phyloP scores from a whole-genome alignment of 2,797 vertebrate species.

The Acipenser ruthenus region DNA sequence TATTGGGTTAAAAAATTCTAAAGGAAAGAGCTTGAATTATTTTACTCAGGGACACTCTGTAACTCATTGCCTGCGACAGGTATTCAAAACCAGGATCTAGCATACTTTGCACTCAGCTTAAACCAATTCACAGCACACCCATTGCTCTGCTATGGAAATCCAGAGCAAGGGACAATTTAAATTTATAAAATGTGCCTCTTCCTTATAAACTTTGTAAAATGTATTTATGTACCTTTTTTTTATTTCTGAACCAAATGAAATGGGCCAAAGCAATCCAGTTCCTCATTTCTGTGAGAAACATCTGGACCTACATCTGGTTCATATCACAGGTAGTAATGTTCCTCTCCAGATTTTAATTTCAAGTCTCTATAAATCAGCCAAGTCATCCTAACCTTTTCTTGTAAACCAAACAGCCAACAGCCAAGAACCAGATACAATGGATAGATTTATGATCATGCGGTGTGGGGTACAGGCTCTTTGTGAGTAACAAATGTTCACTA shows the following conservation, averaged over 20 bases:
- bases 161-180: no score
- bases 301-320: conserved; percentile 16
- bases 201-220: no score
- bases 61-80: conserved; percentile 1
- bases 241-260: no score
- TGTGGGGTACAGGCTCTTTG: not conserved
- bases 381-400: conserved; percentile 9
- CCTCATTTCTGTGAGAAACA: conserved; percentile 1
- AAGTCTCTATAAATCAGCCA: conserved; percentile 12
- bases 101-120: no score
- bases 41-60: conserved; percentile 15
- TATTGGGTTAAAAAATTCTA: conserved; percentile 8
- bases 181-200: no score
- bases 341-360: conserved; percentile 1
- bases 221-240: no score
- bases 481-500: conserved; percentile 12
- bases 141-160: no score
- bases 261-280: not conserved
- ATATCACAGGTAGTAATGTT: conserved; percentile 3
- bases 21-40: conserved; percentile 16
- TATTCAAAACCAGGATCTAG: conserved; percentile 2
- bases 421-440: not conserved
- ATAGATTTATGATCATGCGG: conserved; percentile 16
- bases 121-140: no score
- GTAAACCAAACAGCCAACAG: conserved; percentile 6